These are phyloP conservation scores for Pandemis corylana DNA, from an alignment of 2,888 invertebrate genomes.

Conservation along the genomic window DNA sequence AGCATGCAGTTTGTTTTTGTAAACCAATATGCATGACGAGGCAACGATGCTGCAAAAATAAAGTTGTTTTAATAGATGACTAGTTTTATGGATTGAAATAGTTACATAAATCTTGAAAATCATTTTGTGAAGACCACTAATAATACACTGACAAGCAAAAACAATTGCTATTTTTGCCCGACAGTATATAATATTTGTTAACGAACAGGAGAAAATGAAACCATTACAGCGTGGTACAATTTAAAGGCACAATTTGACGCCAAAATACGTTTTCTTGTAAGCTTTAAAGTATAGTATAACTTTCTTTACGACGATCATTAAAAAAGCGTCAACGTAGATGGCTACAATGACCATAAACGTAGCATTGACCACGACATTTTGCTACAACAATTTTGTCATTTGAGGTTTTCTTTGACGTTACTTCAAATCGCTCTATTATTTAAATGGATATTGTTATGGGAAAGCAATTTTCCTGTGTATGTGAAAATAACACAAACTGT, in stretches of 20 bases:
- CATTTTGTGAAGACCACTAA: no score
- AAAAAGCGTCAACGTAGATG: background rate
- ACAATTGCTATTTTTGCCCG: no score
- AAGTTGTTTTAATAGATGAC: no score
- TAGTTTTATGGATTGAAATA: no score
- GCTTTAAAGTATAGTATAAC: conserved; percentile 3
- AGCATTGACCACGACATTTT: conserved; percentile 28
- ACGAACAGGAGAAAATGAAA: background rate
- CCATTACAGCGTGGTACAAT: background rate
- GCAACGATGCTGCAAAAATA: no score
- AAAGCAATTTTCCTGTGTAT: conserved; percentile 11
- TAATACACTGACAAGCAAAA: no score
- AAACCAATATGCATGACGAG: no score
- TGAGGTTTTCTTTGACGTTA: conserved; percentile 35
- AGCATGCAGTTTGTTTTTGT: no score
- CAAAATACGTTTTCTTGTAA: background rate
- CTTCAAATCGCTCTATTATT: conserved; percentile 34
- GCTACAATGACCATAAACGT: conserved; percentile 23
- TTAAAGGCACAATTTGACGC: background rate
- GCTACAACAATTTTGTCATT: conserved; percentile 29
- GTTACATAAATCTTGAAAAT: no score
- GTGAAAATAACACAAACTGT: background rate
- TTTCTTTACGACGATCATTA: conserved; percentile 29
- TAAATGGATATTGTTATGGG: conserved; percentile 6
- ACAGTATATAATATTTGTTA: no score